A percentile compares a stretch with the other conserved stretches of the same genome.
phyloP scores from a whole-genome alignment of 1,140 invertebrate genomes.

The Vanessa tameamea region DNA sequence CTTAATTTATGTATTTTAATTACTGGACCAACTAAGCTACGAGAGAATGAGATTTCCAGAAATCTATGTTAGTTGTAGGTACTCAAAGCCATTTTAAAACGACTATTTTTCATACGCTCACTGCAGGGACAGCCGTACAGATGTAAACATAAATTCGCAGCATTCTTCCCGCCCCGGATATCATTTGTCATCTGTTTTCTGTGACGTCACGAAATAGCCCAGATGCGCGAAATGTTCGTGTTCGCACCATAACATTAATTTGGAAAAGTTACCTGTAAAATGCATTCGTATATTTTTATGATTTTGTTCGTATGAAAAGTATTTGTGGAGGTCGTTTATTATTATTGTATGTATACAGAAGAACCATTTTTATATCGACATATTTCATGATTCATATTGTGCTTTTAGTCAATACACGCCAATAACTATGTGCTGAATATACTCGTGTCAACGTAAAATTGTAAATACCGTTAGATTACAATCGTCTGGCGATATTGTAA shows the following conservation, averaged over 20 bases:
- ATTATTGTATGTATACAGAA: too few species aligned
- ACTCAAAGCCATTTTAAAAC: neutral
- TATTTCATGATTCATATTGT: too few species aligned
- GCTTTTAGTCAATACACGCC: too few species aligned
- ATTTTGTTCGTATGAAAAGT: too few species aligned
- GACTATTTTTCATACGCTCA: neutral
- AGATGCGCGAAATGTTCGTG: constrained; percentile 30
- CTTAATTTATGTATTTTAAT: too few species aligned
- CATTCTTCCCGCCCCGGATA: constrained; percentile 29
- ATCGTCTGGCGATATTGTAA: too few species aligned
- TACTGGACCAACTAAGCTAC: too few species aligned
- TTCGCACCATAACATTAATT: constrained; percentile 38
- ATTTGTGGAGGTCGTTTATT: too few species aligned
- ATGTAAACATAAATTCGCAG: constrained; percentile 31
- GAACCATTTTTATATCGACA: too few species aligned
- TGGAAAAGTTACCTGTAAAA: constrained; percentile 33
- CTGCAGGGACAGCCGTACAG: constrained; percentile 9
- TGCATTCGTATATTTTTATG: constrained; percentile 6
- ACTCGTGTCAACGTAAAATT: too few species aligned
- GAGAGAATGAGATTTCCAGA: neutral
- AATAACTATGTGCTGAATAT: too few species aligned
- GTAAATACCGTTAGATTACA: too few species aligned
- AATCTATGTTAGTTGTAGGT: neutral
- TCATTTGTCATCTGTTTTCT: constrained; percentile 35
- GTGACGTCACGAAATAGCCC: constrained; percentile 29